Evolutionary conservation across 2,888 invertebrate species (phyloP).

Genomic region (Nomada fabriciana): DNA sequence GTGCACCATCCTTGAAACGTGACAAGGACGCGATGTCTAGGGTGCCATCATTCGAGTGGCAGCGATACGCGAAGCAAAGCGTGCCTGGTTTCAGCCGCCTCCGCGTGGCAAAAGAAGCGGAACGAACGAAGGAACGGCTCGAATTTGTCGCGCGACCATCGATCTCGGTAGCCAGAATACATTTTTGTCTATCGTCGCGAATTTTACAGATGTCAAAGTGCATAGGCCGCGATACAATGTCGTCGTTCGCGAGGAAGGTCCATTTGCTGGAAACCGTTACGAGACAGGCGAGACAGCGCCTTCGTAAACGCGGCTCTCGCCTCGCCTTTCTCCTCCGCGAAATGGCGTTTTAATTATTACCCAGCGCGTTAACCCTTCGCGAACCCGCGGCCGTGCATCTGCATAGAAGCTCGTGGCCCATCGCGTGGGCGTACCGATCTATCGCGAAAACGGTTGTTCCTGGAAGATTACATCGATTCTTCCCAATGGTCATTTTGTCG

Average conservation of each 20-base stretch:
- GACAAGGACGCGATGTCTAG: too few species aligned
- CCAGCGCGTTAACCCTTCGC: constrained; percentile 70
- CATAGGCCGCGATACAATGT: constrained; percentile 33
- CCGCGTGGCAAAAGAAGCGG: background rate
- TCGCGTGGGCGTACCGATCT: constrained; percentile 64
- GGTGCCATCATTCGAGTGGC: too few species aligned
- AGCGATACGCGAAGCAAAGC: background rate
- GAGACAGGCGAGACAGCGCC: constrained; percentile 67
- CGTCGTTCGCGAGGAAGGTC: constrained; percentile 50
- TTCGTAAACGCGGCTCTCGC: constrained; percentile 63
- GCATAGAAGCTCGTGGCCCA: constrained; percentile 60
- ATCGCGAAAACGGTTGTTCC: constrained; percentile 27
- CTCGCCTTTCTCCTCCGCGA: constrained; percentile 67
- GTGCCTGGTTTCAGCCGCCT: background rate
- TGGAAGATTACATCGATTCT: constrained; percentile 43
- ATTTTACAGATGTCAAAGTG: background rate
- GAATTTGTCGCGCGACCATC: too few species aligned
- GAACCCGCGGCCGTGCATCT: constrained; percentile 68
- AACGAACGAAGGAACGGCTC: background rate
- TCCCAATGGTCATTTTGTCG: background rate
- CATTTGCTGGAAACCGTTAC: constrained; percentile 65
- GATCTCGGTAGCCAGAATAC: background rate
- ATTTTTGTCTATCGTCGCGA: constrained; percentile 17
- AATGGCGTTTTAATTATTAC: constrained; percentile 75
- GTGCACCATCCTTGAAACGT: too few species aligned